phyloP scores from a whole-genome alignment of 2,113 vertebrate species.

The Crotalus viridis region DNA sequence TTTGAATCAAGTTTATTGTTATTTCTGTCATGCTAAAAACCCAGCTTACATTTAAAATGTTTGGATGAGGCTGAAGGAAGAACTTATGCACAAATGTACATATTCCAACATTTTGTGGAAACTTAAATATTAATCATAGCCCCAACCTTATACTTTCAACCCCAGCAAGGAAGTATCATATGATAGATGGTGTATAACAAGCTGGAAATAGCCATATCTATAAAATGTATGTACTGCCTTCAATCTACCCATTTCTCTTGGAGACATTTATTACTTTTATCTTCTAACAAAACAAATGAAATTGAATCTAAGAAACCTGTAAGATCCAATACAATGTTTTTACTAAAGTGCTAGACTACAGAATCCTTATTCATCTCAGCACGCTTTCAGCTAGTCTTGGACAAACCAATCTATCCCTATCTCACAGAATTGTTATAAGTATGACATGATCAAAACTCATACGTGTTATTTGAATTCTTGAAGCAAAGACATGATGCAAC shows the following conservation, averaged over 20 bases:
- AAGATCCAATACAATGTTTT: background rate
- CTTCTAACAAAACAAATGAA: background rate
- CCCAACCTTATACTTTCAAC: background rate
- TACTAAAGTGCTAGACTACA: background rate
- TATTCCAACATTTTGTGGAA: conserved; percentile 2
- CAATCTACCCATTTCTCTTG: background rate
- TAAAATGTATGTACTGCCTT: background rate
- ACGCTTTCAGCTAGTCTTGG: background rate
- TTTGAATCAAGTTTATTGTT: background rate
- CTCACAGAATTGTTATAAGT: background rate
- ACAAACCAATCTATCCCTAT: background rate
- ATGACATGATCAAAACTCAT: background rate
- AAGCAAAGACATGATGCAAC: background rate
- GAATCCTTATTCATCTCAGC: background rate
- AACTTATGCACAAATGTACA: no score
- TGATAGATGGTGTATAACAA: background rate
- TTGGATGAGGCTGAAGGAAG: background rate
- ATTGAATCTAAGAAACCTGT: background rate
- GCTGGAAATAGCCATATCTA: background rate
- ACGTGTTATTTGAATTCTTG: background rate
- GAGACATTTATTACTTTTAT: conserved; percentile 1
- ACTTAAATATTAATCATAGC: background rate
- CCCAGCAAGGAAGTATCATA: background rate
- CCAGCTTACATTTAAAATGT: background rate
- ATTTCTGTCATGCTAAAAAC: background rate